phyloP scores from a whole-genome alignment of 2,113 vertebrate species.

The Chaenogobius annularis region DNA sequence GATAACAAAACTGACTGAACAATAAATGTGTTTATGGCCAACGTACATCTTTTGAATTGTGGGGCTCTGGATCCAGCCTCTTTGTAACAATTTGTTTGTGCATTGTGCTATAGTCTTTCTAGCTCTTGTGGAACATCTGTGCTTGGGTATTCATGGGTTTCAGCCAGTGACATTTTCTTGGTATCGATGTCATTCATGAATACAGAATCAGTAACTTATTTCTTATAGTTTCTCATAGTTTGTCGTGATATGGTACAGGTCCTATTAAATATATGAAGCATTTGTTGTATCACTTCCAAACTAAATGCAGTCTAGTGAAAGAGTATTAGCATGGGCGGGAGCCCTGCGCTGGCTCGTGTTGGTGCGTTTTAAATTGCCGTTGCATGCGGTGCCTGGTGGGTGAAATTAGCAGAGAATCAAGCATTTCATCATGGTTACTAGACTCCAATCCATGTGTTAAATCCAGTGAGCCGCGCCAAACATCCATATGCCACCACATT shows the following conservation, averaged over 20 bases:
- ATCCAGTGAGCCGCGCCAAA: conserved; percentile 50
- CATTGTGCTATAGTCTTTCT: neutral
- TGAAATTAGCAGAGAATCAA: conserved; percentile 51
- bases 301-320: neutral
- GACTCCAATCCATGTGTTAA: conserved; percentile 69
- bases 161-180: no score
- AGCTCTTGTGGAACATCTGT: no score
- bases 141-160: no score
- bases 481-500: conserved; percentile 44
- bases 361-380: conserved; percentile 16
- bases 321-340: neutral
- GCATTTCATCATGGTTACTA: conserved; percentile 57
- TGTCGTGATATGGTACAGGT: neutral
- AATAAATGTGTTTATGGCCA: neutral
- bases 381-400: conserved; percentile 27
- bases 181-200: neutral
- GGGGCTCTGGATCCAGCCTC: neutral
- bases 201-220: neutral
- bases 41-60: neutral
- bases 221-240: no score
- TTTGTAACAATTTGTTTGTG: neutral
- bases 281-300: neutral
- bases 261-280: neutral
- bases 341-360: conserved; percentile 6
- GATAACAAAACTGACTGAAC: neutral